Percentiles rank a stretch among this genome's conserved stretches.
phyloP scores from a whole-genome alignment of 2,797 vertebrate genomes.

The Pangasius krempfi region DNA sequence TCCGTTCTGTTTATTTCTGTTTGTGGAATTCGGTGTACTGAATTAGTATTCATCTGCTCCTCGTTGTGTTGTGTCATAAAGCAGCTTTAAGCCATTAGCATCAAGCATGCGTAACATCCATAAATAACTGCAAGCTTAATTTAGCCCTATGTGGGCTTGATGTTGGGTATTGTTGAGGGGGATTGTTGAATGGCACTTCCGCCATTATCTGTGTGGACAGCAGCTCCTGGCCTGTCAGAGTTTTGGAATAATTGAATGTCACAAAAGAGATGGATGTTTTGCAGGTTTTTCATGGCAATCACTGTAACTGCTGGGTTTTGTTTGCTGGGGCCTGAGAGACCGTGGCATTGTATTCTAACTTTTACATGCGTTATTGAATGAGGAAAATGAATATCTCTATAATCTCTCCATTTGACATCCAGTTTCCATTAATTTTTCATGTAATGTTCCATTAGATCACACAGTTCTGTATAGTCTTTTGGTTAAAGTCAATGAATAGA shows the following conservation, averaged over 20 bases:
- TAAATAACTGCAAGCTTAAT: conserved; percentile 25
- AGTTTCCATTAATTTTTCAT: neutral
- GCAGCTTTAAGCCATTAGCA: conserved; percentile 3
- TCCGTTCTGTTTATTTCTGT: neutral
- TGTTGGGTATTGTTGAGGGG: conserved; percentile 1
- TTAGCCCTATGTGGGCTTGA: conserved; percentile 7
- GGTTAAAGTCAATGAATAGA: neutral
- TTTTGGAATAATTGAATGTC: neutral
- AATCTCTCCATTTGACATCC: neutral
- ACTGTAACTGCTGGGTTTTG: neutral
- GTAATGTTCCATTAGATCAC: neutral
- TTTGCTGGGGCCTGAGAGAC: neutral
- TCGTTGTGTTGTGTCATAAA: neutral
- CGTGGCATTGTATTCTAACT: neutral
- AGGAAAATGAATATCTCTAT: neutral
- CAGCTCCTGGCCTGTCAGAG: conserved; percentile 17
- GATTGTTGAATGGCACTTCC: neutral
- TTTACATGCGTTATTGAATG: neutral
- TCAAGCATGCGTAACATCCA: neutral
- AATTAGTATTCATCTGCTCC: neutral
- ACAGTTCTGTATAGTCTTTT: neutral
- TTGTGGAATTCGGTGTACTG: neutral
- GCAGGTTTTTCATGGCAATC: neutral
- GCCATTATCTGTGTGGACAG: conserved; percentile 27
- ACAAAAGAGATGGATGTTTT: neutral